Percentiles rank a stretch among this genome's conserved stretches.
Evolutionary conservation across 2,797 vertebrate species (phyloP).

Genomic region (Perdix hodgsoniae): DNA sequence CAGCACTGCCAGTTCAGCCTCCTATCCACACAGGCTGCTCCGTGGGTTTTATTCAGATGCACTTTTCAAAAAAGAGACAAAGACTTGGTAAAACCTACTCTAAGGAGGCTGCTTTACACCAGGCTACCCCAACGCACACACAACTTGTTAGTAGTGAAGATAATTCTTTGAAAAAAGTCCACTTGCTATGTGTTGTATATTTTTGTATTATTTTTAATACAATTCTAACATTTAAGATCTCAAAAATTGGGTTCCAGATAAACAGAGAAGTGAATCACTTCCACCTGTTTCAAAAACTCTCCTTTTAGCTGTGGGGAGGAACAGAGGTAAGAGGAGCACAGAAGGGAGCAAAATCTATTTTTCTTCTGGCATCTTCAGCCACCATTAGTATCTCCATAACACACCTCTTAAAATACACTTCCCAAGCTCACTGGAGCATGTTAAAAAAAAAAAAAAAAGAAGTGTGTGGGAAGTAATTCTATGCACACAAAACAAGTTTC

Average conservation of each 20-base stretch:
- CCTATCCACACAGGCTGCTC: neutral
- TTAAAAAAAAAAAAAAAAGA: neutral
- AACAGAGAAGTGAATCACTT: neutral
- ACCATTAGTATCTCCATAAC: neutral
- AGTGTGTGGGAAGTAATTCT: neutral
- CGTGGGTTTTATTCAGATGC: neutral
- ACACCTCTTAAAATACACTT: neutral
- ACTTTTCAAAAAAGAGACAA: neutral
- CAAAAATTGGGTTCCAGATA: neutral
- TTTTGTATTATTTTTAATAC: neutral
- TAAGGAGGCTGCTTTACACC: neutral
- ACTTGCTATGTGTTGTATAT: neutral
- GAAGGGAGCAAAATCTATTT: neutral
- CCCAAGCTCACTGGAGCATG: neutral
- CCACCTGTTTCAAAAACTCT: neutral
- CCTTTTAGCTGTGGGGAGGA: neutral
- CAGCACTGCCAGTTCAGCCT: neutral
- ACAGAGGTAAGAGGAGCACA: neutral
- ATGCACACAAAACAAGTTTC: neutral
- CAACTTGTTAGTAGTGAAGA: neutral
- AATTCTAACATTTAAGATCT: neutral
- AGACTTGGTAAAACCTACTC: neutral
- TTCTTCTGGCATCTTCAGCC: neutral
- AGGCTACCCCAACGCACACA: neutral
- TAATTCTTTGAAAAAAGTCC: neutral